These are phyloP conservation scores for Chamaetylas fuelleborni DNA, from an alignment of 2,113 vertebrate species.

Conservation along the genomic window DNA sequence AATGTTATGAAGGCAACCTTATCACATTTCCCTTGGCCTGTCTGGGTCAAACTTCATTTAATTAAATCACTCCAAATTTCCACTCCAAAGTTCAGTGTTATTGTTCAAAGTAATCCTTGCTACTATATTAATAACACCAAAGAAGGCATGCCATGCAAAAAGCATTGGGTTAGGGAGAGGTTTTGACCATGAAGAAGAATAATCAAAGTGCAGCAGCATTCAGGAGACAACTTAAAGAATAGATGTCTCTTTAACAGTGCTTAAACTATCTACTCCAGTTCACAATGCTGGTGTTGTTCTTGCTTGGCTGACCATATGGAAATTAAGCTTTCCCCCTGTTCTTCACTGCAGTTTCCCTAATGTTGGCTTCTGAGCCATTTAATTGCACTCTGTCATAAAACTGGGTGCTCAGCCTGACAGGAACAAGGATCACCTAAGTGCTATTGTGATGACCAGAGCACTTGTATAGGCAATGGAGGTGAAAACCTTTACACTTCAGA, in stretches of 20 bases:
- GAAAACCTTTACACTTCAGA: constrained; percentile 29
- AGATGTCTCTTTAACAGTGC: constrained; percentile 14
- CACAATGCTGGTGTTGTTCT: constrained; percentile 54
- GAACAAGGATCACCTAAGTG: constrained; percentile 64
- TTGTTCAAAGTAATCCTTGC: not conserved
- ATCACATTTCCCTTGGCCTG: not conserved
- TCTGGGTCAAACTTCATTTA: not conserved
- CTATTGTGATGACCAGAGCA: constrained; percentile 5
- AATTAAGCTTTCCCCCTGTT: constrained; percentile 41
- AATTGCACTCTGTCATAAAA: constrained; percentile 67
- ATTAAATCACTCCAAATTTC: constrained; percentile 20
- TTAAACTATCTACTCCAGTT: constrained; percentile 25
- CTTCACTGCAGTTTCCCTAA: constrained; percentile 33
- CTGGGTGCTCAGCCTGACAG: not conserved
- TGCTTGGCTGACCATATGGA: constrained; percentile 69
- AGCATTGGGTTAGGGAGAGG: not conserved
- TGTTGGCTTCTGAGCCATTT: constrained; percentile 58
- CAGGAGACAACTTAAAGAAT: not conserved
- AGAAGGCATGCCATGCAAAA: not conserved
- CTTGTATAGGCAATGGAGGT: constrained; percentile 29
- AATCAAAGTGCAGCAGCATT: constrained; percentile 4
- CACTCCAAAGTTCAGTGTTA: not conserved
- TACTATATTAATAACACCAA: constrained; percentile 11
- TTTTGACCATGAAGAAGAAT: constrained; percentile 34
- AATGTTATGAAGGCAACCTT: not conserved